Conservation (phyloP, 2,797 vertebrate genomes). For the Corythornis leucogaster region DNA sequence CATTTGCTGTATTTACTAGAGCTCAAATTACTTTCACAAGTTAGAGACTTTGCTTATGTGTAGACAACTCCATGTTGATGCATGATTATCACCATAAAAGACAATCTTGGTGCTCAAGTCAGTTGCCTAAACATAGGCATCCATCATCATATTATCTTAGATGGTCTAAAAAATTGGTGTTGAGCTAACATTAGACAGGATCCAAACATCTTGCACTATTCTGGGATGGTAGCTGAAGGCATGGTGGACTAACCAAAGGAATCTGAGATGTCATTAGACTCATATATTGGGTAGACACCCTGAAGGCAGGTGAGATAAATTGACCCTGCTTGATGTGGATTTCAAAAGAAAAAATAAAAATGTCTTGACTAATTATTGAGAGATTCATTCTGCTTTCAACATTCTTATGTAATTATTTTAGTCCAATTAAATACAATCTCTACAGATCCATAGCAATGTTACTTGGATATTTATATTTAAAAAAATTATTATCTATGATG, state of each 20-base stretch:
- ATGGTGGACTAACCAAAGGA: neutral
- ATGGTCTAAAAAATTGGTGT: neutral
- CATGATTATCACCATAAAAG: neutral
- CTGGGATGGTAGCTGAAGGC: neutral
- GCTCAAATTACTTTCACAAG: neutral
- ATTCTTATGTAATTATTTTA: neutral
- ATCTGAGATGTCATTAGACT: neutral
- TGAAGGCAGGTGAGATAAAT: neutral
- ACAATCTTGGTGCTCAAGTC: neutral
- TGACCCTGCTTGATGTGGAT: accelerated
- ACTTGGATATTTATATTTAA: neutral
- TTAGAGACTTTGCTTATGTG: neutral
- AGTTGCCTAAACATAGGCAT: neutral
- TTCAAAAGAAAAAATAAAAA: neutral
- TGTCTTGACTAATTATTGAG: neutral
- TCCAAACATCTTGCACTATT: neutral
- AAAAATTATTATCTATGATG: neutral
- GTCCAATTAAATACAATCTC: neutral
- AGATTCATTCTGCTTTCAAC: neutral
- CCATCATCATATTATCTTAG: neutral
- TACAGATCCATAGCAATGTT: neutral
- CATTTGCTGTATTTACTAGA: neutral
- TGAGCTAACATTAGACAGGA: neutral
- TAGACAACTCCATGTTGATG: neutral
- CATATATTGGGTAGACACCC: neutral